Evolutionary conservation across 2,113 vertebrate genomes (phyloP).

Genomic region (Eulacestoma nigropectus): DNA sequence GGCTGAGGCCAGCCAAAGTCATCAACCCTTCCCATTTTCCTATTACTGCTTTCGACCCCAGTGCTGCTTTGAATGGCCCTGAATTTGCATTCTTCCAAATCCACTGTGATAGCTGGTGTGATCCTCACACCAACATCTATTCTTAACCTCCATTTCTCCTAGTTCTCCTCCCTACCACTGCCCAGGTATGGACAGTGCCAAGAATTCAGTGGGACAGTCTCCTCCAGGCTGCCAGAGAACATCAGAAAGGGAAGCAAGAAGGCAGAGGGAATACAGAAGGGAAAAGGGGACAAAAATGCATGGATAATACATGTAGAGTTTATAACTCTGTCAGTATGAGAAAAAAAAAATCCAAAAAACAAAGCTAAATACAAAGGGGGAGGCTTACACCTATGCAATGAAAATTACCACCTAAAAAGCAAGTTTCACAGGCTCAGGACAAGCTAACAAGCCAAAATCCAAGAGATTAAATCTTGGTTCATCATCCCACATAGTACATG

Average conservation of each 20-base stretch:
- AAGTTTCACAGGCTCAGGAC: background rate
- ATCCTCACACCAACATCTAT: background rate
- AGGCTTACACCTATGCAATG: background rate
- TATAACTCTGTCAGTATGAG: background rate
- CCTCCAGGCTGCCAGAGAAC: background rate
- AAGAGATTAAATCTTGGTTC: background rate
- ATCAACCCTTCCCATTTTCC: background rate
- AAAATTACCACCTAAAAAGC: background rate
- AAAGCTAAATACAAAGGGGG: rapidly evolving
- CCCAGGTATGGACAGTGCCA: background rate
- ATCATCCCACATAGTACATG: background rate
- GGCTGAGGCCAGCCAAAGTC: background rate
- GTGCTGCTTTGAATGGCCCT: background rate
- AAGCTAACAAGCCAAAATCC: background rate
- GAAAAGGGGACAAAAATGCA: background rate
- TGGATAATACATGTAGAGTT: background rate
- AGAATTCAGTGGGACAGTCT: background rate
- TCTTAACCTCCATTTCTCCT: background rate
- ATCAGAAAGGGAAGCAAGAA: background rate
- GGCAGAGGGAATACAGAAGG: background rate
- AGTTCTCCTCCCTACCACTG: background rate
- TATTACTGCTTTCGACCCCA: background rate
- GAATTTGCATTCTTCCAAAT: background rate
- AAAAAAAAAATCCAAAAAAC: background rate
- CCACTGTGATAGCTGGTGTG: background rate